A percentile compares a stretch with the other conserved stretches of the same genome.
Evolutionary conservation across 2,797 vertebrate species (phyloP).

Genomic region (Octomys mimax): DNA sequence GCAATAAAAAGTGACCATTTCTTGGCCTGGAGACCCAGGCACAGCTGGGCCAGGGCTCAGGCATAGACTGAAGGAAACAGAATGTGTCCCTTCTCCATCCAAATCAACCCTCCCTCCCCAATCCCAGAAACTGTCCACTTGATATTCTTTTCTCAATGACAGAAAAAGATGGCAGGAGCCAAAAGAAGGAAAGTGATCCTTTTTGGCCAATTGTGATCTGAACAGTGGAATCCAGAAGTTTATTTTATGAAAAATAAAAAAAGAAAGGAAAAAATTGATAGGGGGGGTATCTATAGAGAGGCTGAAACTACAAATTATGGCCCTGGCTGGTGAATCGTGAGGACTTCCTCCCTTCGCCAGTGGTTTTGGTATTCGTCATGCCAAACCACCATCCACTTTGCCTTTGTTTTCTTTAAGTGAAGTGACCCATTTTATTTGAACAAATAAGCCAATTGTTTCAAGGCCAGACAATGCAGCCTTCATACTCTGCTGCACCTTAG

Average conservation of each 20-base stretch:
- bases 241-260: slow-evolving; percentile 60
- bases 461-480: slow-evolving; percentile 23
- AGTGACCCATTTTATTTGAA: slow-evolving; percentile 62
- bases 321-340: neutral
- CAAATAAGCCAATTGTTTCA: slow-evolving; percentile 59
- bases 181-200: slow-evolving; percentile 18
- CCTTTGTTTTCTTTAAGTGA: slow-evolving; percentile 24
- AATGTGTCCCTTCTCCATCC: neutral
- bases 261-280: neutral
- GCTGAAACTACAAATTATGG: neutral
- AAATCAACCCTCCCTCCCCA: neutral
- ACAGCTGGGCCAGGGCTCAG: neutral
- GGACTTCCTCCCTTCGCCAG: neutral
- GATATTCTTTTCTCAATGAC: slow-evolving; percentile 36
- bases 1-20: neutral
- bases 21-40: neutral
- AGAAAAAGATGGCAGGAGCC: neutral
- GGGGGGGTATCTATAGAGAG: neutral
- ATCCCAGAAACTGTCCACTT: neutral
- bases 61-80: slow-evolving; percentile 14
- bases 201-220: slow-evolving; percentile 28
- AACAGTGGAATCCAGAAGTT: slow-evolving; percentile 51
- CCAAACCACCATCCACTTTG: neutral
- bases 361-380: neutral
- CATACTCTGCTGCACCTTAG: slow-evolving; percentile 28